phyloP scores from a whole-genome alignment of 2,797 vertebrate species.

The Anomalospiza imberbis region DNA sequence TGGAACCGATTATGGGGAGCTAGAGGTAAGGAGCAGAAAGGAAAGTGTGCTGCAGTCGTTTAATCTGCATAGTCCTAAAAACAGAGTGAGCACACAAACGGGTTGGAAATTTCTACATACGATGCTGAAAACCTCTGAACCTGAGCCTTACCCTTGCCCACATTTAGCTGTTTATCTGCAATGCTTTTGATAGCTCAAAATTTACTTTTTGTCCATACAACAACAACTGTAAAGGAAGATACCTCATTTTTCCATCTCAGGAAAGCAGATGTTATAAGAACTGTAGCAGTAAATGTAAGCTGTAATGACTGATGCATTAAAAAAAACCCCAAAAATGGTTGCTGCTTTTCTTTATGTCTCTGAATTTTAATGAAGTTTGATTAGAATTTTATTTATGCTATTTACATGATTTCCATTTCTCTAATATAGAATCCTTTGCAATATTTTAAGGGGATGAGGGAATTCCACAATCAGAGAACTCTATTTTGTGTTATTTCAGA shows the following conservation, averaged over 20 bases:
- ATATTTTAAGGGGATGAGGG: not conserved
- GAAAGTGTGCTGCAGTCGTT: not conserved
- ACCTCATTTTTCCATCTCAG: not conserved
- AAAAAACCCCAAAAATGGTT: not conserved
- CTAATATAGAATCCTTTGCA: not conserved
- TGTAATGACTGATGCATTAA: not conserved
- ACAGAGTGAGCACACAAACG: not conserved
- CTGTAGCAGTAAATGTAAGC: not conserved
- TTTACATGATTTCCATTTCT: not conserved
- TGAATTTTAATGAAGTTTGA: not conserved
- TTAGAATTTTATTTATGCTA: not conserved
- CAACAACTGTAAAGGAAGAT: not conserved
- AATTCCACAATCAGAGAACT: not conserved
- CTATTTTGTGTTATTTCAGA: not conserved
- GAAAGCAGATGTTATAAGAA: not conserved
- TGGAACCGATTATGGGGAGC: not conserved
- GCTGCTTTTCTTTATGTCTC: not conserved
- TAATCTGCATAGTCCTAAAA: not conserved
- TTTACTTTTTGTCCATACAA: not conserved
- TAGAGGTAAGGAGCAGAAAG: not conserved
- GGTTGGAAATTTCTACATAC: not conserved
- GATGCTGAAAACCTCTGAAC: not conserved
- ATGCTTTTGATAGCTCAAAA: not conserved
- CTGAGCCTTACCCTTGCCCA: not conserved
- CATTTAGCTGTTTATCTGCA: not conserved